These are phyloP conservation scores for Akabosia matsudoensis DNA, from an alignment of 1,140 invertebrate genomes.

Conservation along the genomic window DNA sequence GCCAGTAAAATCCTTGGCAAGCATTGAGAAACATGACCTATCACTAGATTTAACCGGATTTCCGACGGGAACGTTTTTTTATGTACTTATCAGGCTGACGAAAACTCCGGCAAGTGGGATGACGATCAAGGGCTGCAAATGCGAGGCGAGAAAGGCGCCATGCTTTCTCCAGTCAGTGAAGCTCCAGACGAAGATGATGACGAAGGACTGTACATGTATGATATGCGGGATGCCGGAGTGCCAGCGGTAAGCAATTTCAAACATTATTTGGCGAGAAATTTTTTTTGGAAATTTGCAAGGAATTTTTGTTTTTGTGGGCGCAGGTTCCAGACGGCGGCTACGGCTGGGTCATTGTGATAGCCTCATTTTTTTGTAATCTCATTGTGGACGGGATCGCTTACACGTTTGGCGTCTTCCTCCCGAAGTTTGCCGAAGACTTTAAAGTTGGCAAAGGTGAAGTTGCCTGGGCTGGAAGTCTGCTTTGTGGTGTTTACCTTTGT, in stretches of 20 bases:
- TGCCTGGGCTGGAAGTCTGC: conserved; percentile 89
- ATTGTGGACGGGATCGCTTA: conserved; percentile 97
- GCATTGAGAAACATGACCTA: not conserved
- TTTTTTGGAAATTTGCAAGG: not conserved
- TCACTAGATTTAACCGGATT: not conserved
- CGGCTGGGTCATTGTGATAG: conserved; percentile 92
- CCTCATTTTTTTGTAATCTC: conserved; percentile 96
- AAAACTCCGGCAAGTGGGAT: conserved; percentile 63
- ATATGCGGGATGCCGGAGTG: conserved; percentile 53
- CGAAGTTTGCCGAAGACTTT: conserved; percentile 76
- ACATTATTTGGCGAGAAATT: not conserved
- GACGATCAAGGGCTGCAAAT: conserved; percentile 70
- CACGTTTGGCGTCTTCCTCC: conserved; percentile 85
- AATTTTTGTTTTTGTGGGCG: not conserved
- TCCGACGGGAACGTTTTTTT: not conserved
- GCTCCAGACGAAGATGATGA: conserved; percentile 59
- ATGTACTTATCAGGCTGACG: conserved; percentile 70
- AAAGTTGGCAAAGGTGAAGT: conserved; percentile 67
- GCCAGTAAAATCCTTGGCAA: not conserved
- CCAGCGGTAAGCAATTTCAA: conserved; percentile 22
- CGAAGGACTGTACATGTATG: conserved; percentile 67
- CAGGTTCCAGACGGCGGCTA: conserved; percentile 61
- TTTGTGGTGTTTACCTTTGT: conserved; percentile 89
- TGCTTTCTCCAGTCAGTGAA: conserved; percentile 43
- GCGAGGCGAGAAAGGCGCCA: conserved; percentile 60